These are phyloP conservation scores for Notodonta ziczac DNA, from an alignment of 2,888 invertebrate genomes.

Conservation along the genomic window DNA sequence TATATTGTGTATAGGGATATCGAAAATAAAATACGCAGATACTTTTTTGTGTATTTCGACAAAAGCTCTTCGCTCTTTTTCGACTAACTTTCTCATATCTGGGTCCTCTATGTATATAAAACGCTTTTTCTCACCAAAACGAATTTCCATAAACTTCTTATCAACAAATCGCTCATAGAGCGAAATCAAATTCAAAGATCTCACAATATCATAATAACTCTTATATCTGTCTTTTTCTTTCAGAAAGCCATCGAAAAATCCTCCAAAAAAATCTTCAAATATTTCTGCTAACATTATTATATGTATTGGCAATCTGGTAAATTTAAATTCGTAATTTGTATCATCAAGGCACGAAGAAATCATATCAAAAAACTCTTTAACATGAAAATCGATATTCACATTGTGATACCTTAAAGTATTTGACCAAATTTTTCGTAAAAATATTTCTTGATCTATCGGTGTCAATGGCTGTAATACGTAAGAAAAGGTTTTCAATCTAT, in stretches of 20 bases:
- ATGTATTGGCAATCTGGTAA: slow-evolving; percentile 28
- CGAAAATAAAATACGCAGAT: slow-evolving; percentile 15
- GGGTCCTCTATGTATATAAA: slow-evolving; percentile 17
- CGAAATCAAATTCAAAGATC: slow-evolving; percentile 6
- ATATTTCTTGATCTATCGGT: slow-evolving; percentile 17
- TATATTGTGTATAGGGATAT: not conserved
- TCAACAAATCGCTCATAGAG: slow-evolving; percentile 25
- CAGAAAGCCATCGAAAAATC: not conserved
- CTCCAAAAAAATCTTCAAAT: slow-evolving; percentile 15
- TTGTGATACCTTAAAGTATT: not conserved
- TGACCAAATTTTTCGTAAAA: slow-evolving; percentile 21
- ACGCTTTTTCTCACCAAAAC: slow-evolving; percentile 24
- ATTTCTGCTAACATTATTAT: slow-evolving; percentile 29
- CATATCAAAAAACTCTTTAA: not conserved
- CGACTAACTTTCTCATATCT: slow-evolving; percentile 15
- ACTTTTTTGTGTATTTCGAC: slow-evolving; percentile 20
- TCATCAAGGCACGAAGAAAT: not conserved
- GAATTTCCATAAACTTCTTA: slow-evolving; percentile 25
- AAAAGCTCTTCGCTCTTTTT: slow-evolving; percentile 12
- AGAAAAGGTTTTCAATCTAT: slow-evolving; percentile 28
- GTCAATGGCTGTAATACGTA: slow-evolving; percentile 25
- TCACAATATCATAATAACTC: not conserved
- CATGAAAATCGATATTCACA: not conserved
- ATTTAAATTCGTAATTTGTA: slow-evolving; percentile 17
- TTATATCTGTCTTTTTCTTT: not conserved